Conservation (phyloP, 1,140 invertebrate species). For the Sycobia sp. region DNA sequence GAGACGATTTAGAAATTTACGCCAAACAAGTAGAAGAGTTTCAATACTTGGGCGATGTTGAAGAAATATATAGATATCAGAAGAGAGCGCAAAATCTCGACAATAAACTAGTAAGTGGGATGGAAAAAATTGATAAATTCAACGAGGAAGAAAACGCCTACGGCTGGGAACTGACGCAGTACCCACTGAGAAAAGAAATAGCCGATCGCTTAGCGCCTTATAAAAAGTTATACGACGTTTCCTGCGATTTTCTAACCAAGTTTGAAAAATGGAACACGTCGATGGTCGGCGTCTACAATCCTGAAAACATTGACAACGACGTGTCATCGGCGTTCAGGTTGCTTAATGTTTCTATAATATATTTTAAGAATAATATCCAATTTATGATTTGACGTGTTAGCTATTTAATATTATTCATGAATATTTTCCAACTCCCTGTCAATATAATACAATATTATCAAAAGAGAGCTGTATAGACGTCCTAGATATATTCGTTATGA, state of each 20-base stretch:
- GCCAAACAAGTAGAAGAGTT: constrained; percentile 84
- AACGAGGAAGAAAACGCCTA: constrained; percentile 91
- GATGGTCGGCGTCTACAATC: constrained; percentile 80
- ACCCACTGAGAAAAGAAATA: constrained; percentile 78
- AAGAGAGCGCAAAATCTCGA: constrained; percentile 77
- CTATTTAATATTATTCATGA: too few relatives aligned
- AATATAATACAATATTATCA: too few relatives aligned
- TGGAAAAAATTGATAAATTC: constrained; percentile 85
- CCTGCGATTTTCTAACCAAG: constrained; percentile 83
- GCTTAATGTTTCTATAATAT: background rate
- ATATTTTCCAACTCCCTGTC: too few relatives aligned
- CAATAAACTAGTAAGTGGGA: constrained; percentile 70
- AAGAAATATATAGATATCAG: constrained; percentile 81
- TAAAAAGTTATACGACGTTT: constrained; percentile 85
- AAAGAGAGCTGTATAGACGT: too few relatives aligned
- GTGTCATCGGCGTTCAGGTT: constrained; percentile 73
- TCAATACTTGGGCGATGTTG: constrained; percentile 82
- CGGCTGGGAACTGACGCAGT: constrained; percentile 86
- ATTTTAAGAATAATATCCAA: too few relatives aligned
- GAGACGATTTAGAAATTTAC: constrained; percentile 81
- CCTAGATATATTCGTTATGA: too few relatives aligned
- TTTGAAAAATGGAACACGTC: constrained; percentile 81
- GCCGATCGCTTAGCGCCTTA: constrained; percentile 80
- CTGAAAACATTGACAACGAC: constrained; percentile 87
- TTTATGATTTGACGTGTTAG: too few relatives aligned